Evolutionary conservation across 2,797 vertebrate genomes (phyloP).

Genomic region (Ceryle rudis): DNA sequence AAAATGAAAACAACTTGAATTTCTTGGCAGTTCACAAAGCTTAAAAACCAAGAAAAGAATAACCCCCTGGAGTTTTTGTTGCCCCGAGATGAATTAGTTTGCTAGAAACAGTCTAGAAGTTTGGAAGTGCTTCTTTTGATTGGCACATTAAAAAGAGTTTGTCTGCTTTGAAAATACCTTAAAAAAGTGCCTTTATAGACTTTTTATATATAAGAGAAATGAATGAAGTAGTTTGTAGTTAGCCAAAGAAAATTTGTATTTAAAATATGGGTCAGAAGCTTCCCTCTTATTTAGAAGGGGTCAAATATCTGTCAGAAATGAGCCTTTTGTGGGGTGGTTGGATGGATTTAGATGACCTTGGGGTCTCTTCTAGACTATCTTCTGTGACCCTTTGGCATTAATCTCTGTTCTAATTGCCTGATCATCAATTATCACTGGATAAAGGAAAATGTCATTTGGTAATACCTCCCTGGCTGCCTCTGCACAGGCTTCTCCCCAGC

Average conservation of each 20-base stretch:
- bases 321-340: background rate
- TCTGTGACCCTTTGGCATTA: background rate
- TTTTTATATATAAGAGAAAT: background rate
- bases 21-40: background rate
- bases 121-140: background rate
- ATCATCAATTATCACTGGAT: slow-evolving; percentile 1
- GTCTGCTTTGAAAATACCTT: background rate
- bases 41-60: background rate
- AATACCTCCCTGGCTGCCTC: background rate
- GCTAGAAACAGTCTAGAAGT: background rate
- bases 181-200: background rate
- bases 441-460: background rate
- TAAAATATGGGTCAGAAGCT: background rate
- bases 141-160: background rate
- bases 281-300: background rate
- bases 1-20: background rate
- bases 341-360: slow-evolving; percentile 9
- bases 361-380: background rate
- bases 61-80: background rate
- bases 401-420: background rate
- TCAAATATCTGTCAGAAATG: slow-evolving; percentile 17
- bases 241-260: background rate
- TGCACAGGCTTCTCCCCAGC: background rate
- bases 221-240: background rate
- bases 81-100: background rate